phyloP scores from a whole-genome alignment of 2,113 vertebrate genomes.

The Anguilla rostrata region DNA sequence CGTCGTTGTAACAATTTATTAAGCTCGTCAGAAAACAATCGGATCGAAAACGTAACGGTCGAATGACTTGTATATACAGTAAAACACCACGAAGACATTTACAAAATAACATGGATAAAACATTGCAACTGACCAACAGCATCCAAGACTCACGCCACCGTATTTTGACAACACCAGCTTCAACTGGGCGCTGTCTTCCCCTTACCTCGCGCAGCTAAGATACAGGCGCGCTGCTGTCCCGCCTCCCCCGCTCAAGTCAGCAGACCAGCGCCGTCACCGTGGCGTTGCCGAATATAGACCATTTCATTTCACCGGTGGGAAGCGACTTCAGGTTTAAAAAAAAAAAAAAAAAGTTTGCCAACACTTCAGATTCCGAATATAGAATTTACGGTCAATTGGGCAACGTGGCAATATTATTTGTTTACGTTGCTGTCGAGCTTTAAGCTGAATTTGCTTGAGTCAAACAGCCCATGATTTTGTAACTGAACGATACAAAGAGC shows the following conservation, averaged over 20 bases:
- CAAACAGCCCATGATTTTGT: too few relatives aligned
- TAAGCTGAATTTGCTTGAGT: too few relatives aligned
- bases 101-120: not conserved
- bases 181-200: not conserved
- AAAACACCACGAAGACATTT: not conserved
- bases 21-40: too few relatives aligned
- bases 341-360: too few relatives aligned
- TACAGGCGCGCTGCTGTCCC: not conserved
- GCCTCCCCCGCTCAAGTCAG: not conserved
- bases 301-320: not conserved
- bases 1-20: too few relatives aligned
- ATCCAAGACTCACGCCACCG: constrained; percentile 1
- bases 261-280: not conserved
- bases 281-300: not conserved
- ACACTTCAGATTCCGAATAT: not conserved
- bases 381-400: not conserved
- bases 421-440: not conserved
- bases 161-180: not conserved
- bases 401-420: not conserved
- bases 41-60: not conserved
- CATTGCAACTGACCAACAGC: not conserved
- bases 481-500: too few relatives aligned
- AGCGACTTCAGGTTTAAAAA: not conserved
- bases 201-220: not conserved
- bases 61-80: not conserved